Base-by-base conservation (phyloP, 2,797 vertebrate species). In the Lepus townsendii region DNA sequence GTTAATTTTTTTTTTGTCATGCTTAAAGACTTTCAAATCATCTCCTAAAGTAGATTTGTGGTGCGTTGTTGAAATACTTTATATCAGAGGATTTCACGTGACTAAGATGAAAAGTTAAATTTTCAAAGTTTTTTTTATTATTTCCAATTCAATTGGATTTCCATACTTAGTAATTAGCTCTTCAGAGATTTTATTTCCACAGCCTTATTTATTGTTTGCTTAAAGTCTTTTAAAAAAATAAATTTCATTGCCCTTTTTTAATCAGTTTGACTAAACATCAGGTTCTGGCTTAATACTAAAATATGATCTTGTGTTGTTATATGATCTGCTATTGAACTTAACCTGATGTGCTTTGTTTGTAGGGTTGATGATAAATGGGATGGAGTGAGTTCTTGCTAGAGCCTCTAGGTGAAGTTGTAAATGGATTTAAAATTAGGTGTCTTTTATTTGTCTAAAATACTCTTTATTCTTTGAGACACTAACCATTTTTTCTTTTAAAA, bases 1-100 rank as follows among this genome's bases (percentile, higher is more conserved):
- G 16, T 60, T 71, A 38, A 88, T 6, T 71, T 79, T 72, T 72
- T 91, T 91, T 73, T 66, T 65, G 54, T 78, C 38, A 27, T 73
- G 95, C 54, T 76, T 87, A 82, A 17, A 93, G 93, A 95, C 95
- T 97, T 94, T 96, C 77, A 93, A 76, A 94, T 97, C 96, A 92
- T 91, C 47, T 93, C 90, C 80, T 95, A 91, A 91, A 84, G 54
- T 57, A 73, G 68, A 95, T 66, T 38, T 88, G 75, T 91, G 65
- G n/a, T 35, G 60, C 95, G 86, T 88, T 96, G 77, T 90, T 96
- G 93, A 95, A 93, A 96, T 96, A 89, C 63, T 93, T 96, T 89
- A 95, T 93, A 96, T 97, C 72, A 76, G 60, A 95, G 86, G 90
- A 91, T 97, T 95, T 54, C 87, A n/a, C 90, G 66, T 92, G 93